Conservation (phyloP, 2,888 invertebrate genomes). For the Nematopogon swammerdamellus region DNA sequence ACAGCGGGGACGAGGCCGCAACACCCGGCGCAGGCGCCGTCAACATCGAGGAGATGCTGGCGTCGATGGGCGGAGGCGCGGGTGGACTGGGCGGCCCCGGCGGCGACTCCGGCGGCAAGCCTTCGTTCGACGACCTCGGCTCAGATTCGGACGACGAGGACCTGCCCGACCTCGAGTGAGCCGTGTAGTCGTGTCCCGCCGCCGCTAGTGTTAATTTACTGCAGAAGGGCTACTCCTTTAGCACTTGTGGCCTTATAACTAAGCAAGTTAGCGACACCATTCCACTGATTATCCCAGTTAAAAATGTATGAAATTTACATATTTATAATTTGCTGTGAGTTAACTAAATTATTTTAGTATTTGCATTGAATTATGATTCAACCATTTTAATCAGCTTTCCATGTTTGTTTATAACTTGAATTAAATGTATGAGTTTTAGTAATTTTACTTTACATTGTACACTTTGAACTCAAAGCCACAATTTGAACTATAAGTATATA, state of each 20-base stretch:
- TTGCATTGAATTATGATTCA: no score
- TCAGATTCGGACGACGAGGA: constrained; percentile 80
- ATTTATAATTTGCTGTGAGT: no score
- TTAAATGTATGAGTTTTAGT: no score
- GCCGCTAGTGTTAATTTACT: background rate
- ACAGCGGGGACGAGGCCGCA: constrained; percentile 82
- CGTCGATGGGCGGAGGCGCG: constrained; percentile 62
- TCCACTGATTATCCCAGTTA: no score
- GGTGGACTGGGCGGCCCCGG: constrained; percentile 19
- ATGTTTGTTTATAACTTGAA: no score
- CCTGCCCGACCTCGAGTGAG: constrained; percentile 70
- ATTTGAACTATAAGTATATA: background rate
- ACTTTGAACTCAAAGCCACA: no score
- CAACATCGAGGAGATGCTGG: constrained; percentile 70
- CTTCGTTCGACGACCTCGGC: constrained; percentile 72
- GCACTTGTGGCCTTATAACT: no score
- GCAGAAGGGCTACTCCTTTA: background rate
- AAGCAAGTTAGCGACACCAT: no score
- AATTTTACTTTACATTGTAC: no score
- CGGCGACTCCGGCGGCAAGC: constrained; percentile 59
- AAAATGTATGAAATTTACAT: no score
- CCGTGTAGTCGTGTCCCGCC: background rate
- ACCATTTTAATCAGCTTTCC: no score
- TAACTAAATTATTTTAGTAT: no score
- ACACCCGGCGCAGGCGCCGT: constrained; percentile 26